Conservation (phyloP, 2,113 vertebrate species). For the Empidonax alnorum region DNA sequence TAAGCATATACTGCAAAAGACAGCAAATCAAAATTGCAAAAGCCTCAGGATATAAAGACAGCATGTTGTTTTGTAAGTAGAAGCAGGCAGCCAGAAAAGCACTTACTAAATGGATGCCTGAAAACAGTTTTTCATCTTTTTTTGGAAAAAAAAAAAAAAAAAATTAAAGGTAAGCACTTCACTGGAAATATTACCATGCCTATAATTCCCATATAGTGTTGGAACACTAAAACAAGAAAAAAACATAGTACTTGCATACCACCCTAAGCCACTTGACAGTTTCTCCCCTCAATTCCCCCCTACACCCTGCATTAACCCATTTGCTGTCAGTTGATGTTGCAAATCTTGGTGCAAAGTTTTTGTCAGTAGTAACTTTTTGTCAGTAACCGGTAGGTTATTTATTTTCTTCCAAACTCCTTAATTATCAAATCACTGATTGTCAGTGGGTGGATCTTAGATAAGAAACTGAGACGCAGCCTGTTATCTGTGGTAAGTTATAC, state of each 20-base stretch:
- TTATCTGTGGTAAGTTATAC: neutral
- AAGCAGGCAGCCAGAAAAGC: conserved; percentile 12
- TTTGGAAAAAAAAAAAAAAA: neutral
- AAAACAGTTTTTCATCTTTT: neutral
- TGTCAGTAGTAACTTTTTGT: neutral
- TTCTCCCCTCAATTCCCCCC: neutral
- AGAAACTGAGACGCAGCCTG: neutral
- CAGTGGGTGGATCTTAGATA: neutral
- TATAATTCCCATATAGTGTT: neutral
- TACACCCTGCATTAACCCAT: neutral
- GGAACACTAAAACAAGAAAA: neutral
- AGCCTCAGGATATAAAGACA: conserved; percentile 22
- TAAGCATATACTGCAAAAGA: conserved; percentile 3
- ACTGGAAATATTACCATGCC: neutral
- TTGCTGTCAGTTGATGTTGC: neutral
- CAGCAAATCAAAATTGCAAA: neutral
- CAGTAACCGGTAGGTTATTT: neutral
- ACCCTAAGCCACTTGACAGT: neutral
- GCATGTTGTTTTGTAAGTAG: neutral
- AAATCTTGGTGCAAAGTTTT: neutral
- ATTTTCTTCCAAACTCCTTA: neutral
- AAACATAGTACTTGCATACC: neutral
- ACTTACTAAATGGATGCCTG: conserved; percentile 47
- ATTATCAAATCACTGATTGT: neutral
- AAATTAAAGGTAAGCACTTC: neutral